phyloP scores from a whole-genome alignment of 2,888 invertebrate genomes.

The Sphinx pinastri region DNA sequence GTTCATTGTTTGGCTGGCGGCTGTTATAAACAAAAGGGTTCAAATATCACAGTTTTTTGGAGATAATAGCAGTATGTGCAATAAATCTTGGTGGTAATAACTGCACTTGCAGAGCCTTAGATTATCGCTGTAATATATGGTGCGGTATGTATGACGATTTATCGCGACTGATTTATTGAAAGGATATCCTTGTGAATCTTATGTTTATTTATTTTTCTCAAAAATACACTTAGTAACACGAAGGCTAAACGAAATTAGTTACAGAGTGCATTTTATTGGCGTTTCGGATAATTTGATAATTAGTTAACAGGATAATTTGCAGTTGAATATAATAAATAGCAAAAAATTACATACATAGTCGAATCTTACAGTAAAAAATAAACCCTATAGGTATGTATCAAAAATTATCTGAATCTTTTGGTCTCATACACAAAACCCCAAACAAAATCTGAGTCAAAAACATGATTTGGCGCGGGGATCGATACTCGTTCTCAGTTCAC shows the following conservation, averaged over 20 bases:
- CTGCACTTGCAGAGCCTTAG: conserved; percentile 75
- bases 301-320: no score
- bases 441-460: no score
- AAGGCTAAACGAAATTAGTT: neutral
- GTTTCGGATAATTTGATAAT: no score
- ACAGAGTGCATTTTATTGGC: neutral
- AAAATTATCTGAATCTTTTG: neutral
- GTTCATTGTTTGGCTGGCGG: conserved; percentile 79
- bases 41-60: conserved; percentile 80
- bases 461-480: no score
- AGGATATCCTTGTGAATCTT: conserved; percentile 45
- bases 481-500: no score
- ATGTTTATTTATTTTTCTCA: conserved; percentile 20
- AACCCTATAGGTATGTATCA: no score
- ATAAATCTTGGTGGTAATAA: conserved; percentile 80
- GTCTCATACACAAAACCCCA: neutral
- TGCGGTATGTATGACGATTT: conserved; percentile 49
- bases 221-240: neutral
- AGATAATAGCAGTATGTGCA: conserved; percentile 71
- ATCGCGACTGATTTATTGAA: conserved; percentile 68
- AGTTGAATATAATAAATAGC: no score
- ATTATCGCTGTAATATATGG: conserved; percentile 70
- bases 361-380: no score
- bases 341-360: no score
- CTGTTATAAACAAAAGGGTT: conserved; percentile 77